Evolutionary conservation across 2,888 invertebrate genomes (phyloP), one percentile per base, ranked within the genome.

Genomic region (Aphodius sticticus): DNA sequence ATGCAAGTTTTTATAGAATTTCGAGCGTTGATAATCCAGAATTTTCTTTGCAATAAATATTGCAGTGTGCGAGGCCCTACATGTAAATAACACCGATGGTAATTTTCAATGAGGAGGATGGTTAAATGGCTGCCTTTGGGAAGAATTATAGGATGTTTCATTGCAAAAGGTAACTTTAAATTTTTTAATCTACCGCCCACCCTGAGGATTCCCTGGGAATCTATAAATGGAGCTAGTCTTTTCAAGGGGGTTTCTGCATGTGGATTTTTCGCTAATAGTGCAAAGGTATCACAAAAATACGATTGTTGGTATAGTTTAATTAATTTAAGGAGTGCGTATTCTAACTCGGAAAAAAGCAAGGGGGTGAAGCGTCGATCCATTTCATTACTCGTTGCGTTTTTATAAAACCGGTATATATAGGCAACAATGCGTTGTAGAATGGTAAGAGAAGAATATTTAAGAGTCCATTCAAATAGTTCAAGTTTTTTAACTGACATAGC

Each of bases 51-150:
- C 69, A 82, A 16, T n/a, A 72, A 69, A 1, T 79, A 80, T n/a
- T 85, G 69, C 0, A 85, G 85, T 0, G 81, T 76, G 80, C 85
- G 85, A n/a, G 81, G 76, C 0, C 86, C 85, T 0, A 84, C 81
- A 71, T 86, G 77, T 16, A 79, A 36, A 53, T 71, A 16, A 37
- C 26, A 16, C 6, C 16, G 6, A 70, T 79, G 71, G 14, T 69
- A 16, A 16, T 79, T 6, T 16, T 16, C 36, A n/a, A 78, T 70
- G 70, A 79, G 70, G 6, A 77, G 36, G 15, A n/a, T 38, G 16
- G 78, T 78, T 12, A 77, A 70, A 16, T 15, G 7, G 15, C 77
- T n/a, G 15, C 35, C 15, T n/a, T 15, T 15, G 7, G 78, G 77
- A 53, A 77, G 38, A 14, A 78, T 15, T n/a, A 78, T 77, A n/a